Base-by-base conservation (phyloP, 2,113 vertebrate genomes). In the Crotalus helleri region DNA sequence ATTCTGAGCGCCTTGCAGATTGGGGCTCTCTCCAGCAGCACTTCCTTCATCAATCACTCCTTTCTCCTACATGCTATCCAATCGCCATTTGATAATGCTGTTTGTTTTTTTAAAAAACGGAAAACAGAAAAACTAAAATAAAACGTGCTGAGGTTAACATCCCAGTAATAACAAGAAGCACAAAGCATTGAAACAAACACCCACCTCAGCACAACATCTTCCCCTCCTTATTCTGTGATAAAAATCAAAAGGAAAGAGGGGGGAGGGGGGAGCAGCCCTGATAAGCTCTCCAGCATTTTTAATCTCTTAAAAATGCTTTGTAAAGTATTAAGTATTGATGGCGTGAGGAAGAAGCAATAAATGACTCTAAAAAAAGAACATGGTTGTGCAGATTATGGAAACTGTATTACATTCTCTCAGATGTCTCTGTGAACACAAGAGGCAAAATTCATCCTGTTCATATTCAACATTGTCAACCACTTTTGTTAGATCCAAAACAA, bases 21-120 rank as follows among this genome's bases (percentile, higher is more conserved):
- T 51, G 29, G 85, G 59, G 26, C 90, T 94, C 87, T 95, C 88
- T 8, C 1, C n/a, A 17, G 55, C 10, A 92, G 86, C 19, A 94
- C 69, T 46, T 94, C 53, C 85, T 93, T 89, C 92, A 93, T 96
- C 93, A 94, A 6, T 95, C 94, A 97, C 86, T 64, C 58, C 88
- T 89, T 86, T 81, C 19, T 94, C 58, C 89, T 93, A 91, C 57
- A 69, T 92, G 87, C 57, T 93, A 85, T 23, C 59, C 85, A 94
- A 94, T 2, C 90, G 85, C 69, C 44, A 39, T 92, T 93, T 94
- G 91, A 85, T 58, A 87, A 2, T 59, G 53, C 53, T n/a, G 85
- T 93, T 93, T 92, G 89, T 26, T 33, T 74, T 21, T 58, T 58
- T 91, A 58, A 85, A 81, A 90, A 90, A 93, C 86, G 92, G 57